phyloP scores from a whole-genome alignment of 1,140 invertebrate genomes.

The Sinella curviseta region DNA sequence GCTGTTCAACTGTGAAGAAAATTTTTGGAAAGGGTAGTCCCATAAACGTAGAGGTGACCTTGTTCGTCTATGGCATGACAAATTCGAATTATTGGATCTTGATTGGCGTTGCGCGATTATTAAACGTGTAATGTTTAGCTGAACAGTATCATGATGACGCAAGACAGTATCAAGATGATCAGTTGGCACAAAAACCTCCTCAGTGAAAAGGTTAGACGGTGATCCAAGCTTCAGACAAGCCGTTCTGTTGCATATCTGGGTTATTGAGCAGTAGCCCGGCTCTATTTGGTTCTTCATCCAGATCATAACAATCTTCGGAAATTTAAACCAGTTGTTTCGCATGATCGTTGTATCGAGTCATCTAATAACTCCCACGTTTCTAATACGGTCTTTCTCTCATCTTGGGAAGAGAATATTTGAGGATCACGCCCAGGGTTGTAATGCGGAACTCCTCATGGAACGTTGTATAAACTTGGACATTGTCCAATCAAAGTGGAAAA shows the following conservation, averaged over 20 bases:
- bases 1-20: neutral
- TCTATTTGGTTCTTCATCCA: neutral
- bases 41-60: too few relatives aligned
- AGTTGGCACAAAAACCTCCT: too few relatives aligned
- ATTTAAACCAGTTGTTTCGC: neutral
- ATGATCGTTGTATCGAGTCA: neutral
- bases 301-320: neutral
- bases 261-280: neutral
- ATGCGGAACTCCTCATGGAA: neutral
- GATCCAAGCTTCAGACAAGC: neutral
- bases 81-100: too few relatives aligned
- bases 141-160: too few relatives aligned
- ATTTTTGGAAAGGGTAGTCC: neutral
- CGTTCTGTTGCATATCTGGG: neutral
- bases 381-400: neutral
- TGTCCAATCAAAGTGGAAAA: neutral
- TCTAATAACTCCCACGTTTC: neutral
- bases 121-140: too few relatives aligned
- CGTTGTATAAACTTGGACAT: neutral
- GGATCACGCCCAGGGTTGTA: neutral
- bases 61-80: too few relatives aligned
- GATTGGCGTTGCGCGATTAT: too few relatives aligned
- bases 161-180: too few relatives aligned
- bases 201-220: neutral
- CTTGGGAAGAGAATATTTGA: neutral